A percentile compares a stretch with the other conserved stretches of the same genome.
phyloP scores from a whole-genome alignment of 2,888 invertebrate species.

The Drosophila stalkeri region DNA sequence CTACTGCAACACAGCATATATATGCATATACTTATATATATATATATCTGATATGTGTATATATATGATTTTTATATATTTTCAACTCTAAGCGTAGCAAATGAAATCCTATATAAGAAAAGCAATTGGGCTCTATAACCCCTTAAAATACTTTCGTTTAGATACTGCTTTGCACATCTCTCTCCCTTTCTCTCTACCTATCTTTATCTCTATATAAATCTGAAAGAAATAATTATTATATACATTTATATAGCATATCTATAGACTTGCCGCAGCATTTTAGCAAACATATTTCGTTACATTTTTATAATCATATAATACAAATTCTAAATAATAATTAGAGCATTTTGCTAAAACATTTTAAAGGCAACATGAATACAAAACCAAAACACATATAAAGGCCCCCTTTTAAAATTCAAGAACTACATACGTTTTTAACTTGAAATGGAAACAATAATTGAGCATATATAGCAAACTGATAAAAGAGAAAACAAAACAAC shows the following conservation, averaged over 20 bases:
- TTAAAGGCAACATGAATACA: slow-evolving; percentile 23
- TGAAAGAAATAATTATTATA: slow-evolving; percentile 22
- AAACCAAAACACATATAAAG: neutral
- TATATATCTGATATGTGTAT: slow-evolving; percentile 1
- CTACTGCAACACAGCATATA: slow-evolving; percentile 10
- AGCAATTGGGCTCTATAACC: slow-evolving; percentile 28
- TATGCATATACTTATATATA: slow-evolving; percentile 5
- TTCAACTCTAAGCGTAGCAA: slow-evolving; percentile 21
- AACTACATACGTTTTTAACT: slow-evolving; percentile 60
- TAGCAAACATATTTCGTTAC: slow-evolving; percentile 42
- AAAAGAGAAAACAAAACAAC: slow-evolving; percentile 8
- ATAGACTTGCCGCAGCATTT: slow-evolving; percentile 58
- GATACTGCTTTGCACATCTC: slow-evolving; percentile 42
- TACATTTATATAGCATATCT: slow-evolving; percentile 37
- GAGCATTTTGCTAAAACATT: slow-evolving; percentile 40
- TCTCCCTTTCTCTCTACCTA: neutral
- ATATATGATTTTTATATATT: slow-evolving; percentile 18
- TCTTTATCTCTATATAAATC: slow-evolving; percentile 17
- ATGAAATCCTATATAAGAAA: slow-evolving; percentile 34
- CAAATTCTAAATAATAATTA: slow-evolving; percentile 40
- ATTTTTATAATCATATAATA: slow-evolving; percentile 21
- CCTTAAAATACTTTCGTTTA: slow-evolving; percentile 20
- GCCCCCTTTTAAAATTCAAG: slow-evolving; percentile 46
- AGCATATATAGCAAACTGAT: slow-evolving; percentile 64
- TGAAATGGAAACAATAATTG: slow-evolving; percentile 72